These are phyloP conservation scores for Eucera pruinosa DNA, from an alignment of 2,888 invertebrate genomes.

Conservation along the genomic window DNA sequence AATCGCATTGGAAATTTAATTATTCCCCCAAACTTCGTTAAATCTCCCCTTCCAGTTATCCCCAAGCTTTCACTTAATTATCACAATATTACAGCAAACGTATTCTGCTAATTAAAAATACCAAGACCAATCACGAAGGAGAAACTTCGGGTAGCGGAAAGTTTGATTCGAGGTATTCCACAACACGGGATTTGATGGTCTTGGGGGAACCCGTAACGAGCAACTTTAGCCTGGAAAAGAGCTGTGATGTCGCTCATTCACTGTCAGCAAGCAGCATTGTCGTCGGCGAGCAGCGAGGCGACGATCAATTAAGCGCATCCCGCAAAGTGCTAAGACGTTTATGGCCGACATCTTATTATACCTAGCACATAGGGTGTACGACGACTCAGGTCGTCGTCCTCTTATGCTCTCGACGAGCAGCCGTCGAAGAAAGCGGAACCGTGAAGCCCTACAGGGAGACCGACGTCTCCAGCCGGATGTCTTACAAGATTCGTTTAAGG, in stretches of 20 bases:
- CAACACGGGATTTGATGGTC: slow-evolving; percentile 11
- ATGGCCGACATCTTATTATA: slow-evolving; percentile 82
- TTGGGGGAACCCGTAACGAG: slow-evolving; percentile 19
- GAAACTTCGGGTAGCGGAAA: slow-evolving; percentile 5
- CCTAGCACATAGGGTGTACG: slow-evolving; percentile 58
- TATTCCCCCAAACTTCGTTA: neutral
- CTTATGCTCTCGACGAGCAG: slow-evolving; percentile 48
- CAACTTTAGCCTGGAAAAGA: slow-evolving; percentile 35
- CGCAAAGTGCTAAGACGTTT: slow-evolving; percentile 83
- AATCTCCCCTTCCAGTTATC: neutral
- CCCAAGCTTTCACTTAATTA: slow-evolving; percentile 4
- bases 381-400: slow-evolving; percentile 72
- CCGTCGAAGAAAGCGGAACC: slow-evolving; percentile 68
- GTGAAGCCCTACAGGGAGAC: slow-evolving; percentile 67
- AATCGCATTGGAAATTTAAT: neutral
- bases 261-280: slow-evolving; percentile 50
- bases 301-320: slow-evolving; percentile 82
- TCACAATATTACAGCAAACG: slow-evolving; percentile 17
- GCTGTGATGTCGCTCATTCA: slow-evolving; percentile 44
- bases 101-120: slow-evolving; percentile 32
- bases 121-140: neutral
- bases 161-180: slow-evolving; percentile 26
- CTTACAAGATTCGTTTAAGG: slow-evolving; percentile 76
- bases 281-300: slow-evolving; percentile 55
- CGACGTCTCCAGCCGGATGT: slow-evolving; percentile 69